Base-by-base conservation (phyloP, 2,888 invertebrate genomes). In the Drosophila rubida region DNA sequence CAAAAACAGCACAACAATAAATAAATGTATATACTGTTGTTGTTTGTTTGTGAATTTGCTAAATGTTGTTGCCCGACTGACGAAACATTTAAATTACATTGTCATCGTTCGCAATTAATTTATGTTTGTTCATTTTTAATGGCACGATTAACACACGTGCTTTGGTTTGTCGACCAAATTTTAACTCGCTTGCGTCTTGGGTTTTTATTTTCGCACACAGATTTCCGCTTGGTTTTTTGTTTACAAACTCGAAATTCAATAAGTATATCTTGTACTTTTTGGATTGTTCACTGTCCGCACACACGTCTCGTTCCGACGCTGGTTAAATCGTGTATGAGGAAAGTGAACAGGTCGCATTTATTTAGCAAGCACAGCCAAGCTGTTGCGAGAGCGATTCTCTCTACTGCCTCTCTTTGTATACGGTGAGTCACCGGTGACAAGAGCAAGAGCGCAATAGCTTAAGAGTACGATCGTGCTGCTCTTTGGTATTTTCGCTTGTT, bases 41-140 rank as follows among this genome's bases (percentile, higher is more conserved):
- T 39, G 37, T 42, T 25, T 13, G 22, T 27, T 27, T 27, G 27
- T 19, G 11, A 32, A 11, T 32, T 32, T 32, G 32, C 32, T 51
- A 45, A 53, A 35, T 59, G 41, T 65, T 65, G 54, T 37, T 37
- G 35, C 13, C 14, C 7, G 51, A 66, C 60, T 22, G 19, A 41
- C 41, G 59, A 54, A 60, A 60, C 60, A 60, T 53, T 70, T 53
- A 75, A 65, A 74, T 70, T 59, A 66, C 54, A 74, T 74, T 74
- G 69, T 66, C 79, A 51, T 58, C 62, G 64, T 62, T 65, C 60
- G 71, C 80, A 83, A 78, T 83, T 53, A 61, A 66, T 70, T 76
- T 75, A 63, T 75, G 75, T 81, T 73, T 82, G 82, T 81, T 67
- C 85, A 78, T 77, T 83, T 69, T 69, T 54, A 51, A 59, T 50